Evolutionary conservation across 2,113 vertebrate species (phyloP), one percentile per base, ranked within the genome.

Genomic region (Cinclus cinclus): DNA sequence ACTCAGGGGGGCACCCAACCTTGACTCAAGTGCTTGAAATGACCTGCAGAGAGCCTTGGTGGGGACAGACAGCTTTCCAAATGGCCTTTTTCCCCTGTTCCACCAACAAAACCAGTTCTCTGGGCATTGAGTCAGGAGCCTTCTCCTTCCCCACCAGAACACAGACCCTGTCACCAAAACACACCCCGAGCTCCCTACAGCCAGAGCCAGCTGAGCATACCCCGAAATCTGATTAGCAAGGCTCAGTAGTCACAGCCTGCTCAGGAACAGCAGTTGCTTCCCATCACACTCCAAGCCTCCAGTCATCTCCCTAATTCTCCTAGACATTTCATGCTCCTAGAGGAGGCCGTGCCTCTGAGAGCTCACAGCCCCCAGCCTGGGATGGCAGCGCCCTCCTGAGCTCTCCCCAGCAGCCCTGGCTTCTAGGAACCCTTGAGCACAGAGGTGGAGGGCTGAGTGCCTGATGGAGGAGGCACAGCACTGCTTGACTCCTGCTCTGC

Each of bases 181-280:
- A 42, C 1, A 7, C 33, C 25, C 23, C 0, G 3, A 75, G 70
- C 74, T 67, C 55, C 55, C 65, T 6, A 2, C 46, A 76, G 74
- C 52, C 37, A 1, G 28, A 92, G 46, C 28, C 74, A 69, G 91
- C 55, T 9, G 33, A 95, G 79, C 88, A 58, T 64, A 76, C 75
- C 30, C 85, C 1, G 3, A 83, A 78, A 92, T 59, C 52, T 39
- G 71, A 93, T 86, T 78, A 90, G 76, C 47, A 42, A 78, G 79
- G 85, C 83, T 90, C 87, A 85, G 83, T 1, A 65, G 90, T 47
- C 94, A 47, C 82, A 88, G 91, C 87, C 87, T 69, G 81, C 83
- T 58, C 3, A 14, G 7, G n/a, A 95, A 4, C 78, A 91, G 78
- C 84, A 53, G 65, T 75, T 33, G 81, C 82, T 91, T 90, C 78